These are phyloP conservation scores for Netta rufina DNA, from an alignment of 2,797 vertebrate species.

Conservation along the genomic window DNA sequence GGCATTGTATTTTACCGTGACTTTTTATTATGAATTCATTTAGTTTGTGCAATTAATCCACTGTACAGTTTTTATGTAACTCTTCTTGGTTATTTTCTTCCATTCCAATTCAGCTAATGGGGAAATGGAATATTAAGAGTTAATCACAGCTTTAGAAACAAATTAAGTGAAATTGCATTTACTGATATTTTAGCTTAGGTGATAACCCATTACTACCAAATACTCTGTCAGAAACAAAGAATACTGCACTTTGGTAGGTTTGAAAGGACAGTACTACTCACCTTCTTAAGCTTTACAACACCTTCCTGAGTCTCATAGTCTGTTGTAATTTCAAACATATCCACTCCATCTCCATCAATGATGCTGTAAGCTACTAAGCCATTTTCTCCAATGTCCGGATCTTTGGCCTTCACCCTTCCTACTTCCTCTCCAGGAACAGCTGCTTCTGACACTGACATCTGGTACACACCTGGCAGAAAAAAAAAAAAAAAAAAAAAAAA, in stretches of 20 bases:
- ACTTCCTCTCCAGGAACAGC: constrained; percentile 88
- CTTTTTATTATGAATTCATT: constrained; percentile 68
- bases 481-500: not conserved
- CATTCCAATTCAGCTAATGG: constrained; percentile 74
- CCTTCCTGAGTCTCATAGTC: constrained; percentile 96
- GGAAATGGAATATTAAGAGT: constrained; percentile 73
- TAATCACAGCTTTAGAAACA: constrained; percentile 68
- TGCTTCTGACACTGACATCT: constrained; percentile 90
- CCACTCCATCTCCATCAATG: constrained; percentile 90
- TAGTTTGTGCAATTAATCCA: constrained; percentile 68
- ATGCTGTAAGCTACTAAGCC: constrained; percentile 92
- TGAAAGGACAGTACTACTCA: constrained; percentile 65
- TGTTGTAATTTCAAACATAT: constrained; percentile 90
- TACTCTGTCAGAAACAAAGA: constrained; percentile 12
- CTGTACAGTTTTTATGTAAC: constrained; percentile 70
- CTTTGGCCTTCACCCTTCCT: constrained; percentile 92
- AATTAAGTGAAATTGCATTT: constrained; percentile 58
- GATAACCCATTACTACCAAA: constrained; percentile 37
- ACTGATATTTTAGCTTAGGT: constrained; percentile 38
- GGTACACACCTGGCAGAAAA: constrained; percentile 84
- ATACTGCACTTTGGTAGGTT: not conserved
- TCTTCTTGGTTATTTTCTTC: constrained; percentile 72
- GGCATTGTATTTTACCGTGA: constrained; percentile 50
- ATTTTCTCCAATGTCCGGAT: constrained; percentile 94
- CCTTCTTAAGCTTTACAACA: constrained; percentile 95